Percentiles rank a stretch among this genome's conserved stretches.
These are phyloP conservation scores for Clupea harengus DNA, from an alignment of 2,113 vertebrate genomes.

Conservation along the genomic window DNA sequence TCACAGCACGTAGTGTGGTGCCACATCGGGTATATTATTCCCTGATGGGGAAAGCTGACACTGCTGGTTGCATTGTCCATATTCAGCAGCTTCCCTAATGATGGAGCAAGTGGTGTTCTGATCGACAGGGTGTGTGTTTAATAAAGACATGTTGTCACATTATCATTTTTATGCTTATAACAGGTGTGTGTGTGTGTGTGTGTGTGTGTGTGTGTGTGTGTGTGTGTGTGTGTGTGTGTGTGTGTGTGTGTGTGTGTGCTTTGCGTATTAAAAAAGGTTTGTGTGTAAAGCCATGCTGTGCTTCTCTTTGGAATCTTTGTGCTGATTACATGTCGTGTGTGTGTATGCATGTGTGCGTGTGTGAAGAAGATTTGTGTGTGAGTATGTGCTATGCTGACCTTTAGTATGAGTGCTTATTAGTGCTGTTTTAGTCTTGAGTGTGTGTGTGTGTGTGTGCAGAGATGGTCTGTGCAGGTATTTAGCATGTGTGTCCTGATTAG, in stretches of 20 bases:
- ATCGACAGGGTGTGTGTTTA: not conserved
- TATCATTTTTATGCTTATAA: not conserved
- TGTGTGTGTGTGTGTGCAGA: slow-evolving; percentile 16
- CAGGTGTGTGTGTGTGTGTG: not conserved
- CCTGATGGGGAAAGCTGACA: no score
- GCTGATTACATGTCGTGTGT: no score
- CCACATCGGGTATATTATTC: not conserved
- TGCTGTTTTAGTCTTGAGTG: not conserved
- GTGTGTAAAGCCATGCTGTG: no score
- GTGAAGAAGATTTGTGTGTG: not conserved
- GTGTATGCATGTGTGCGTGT: not conserved
- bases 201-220: no score
- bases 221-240: no score
- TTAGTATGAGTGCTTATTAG: not conserved
- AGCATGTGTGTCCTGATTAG: no score
- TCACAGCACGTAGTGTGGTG: not conserved
- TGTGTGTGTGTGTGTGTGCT: no score
- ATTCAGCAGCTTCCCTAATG: slow-evolving; percentile 4
- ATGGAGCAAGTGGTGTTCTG: not conserved
- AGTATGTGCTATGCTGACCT: not conserved
- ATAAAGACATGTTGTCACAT: not conserved
- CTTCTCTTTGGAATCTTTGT: no score
- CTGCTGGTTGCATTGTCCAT: not conserved
- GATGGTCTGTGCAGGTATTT: not conserved
- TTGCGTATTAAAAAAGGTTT: no score